These are phyloP conservation scores for Oxyura jamaicensis DNA, from an alignment of 2,113 vertebrate genomes.

Conservation along the genomic window DNA sequence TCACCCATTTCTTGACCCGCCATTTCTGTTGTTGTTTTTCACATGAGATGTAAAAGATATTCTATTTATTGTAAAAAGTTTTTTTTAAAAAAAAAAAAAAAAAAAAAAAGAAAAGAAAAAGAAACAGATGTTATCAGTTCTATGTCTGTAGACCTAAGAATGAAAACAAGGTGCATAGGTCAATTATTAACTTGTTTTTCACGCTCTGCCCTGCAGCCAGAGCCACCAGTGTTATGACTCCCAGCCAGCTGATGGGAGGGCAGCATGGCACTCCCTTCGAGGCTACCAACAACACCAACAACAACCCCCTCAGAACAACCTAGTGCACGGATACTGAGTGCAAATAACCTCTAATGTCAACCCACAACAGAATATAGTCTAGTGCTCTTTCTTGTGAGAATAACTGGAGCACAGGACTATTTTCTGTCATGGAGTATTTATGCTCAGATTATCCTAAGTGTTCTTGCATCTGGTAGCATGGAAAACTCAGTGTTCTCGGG, in stretches of 20 bases:
- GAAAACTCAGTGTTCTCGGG: neutral
- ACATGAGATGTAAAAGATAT: conserved; percentile 22
- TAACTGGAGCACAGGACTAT: neutral
- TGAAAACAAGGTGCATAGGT: conserved; percentile 30
- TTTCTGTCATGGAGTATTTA: neutral
- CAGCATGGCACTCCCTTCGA: neutral
- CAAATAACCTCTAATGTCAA: neutral
- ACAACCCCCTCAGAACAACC: neutral
- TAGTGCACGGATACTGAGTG: neutral
- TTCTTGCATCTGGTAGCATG: neutral
- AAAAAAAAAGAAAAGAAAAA: neutral
- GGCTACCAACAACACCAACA: neutral
- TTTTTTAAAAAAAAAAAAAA: no score
- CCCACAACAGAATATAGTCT: neutral
- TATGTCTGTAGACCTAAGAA: conserved; percentile 9
- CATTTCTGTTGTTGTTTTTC: conserved; percentile 37
- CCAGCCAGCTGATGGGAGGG: neutral
- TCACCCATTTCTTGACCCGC: conserved; percentile 34
- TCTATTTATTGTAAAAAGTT: neutral
- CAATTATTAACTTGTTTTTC: conserved; percentile 67
- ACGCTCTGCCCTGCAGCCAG: neutral
- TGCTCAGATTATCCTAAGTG: neutral
- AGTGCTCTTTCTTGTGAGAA: neutral
- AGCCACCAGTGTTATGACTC: neutral
- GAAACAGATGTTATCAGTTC: conserved; percentile 66